phyloP scores from a whole-genome alignment of 2,113 vertebrate species.

The Scortum barcoo region DNA sequence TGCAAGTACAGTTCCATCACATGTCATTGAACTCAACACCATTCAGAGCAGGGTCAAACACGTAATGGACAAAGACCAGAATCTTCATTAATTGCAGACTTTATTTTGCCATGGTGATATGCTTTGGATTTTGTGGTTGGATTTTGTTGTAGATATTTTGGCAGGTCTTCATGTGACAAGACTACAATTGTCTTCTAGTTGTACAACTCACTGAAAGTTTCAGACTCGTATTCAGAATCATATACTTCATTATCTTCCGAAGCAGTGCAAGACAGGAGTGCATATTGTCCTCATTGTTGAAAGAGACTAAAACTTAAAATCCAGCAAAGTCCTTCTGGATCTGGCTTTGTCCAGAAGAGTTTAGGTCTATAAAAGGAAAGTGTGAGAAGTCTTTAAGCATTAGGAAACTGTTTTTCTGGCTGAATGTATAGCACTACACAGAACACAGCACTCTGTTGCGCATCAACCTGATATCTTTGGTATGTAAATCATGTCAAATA shows the following conservation, averaged over 20 bases:
- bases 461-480: constrained; percentile 12
- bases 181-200: constrained; percentile 14
- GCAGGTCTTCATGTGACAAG: constrained; percentile 18
- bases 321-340: background rate
- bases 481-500: constrained; percentile 12
- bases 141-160: constrained; percentile 12
- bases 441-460: background rate
- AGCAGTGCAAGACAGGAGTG: constrained; percentile 6
- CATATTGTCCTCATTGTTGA: background rate
- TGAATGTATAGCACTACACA: constrained; percentile 68
- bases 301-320: constrained; percentile 2
- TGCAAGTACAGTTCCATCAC: constrained; percentile 33
- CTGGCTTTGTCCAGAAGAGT: background rate
- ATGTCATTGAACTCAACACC: constrained; percentile 33
- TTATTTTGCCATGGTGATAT: constrained; percentile 33
- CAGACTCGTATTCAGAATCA: constrained; percentile 5
- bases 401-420: constrained; percentile 18
- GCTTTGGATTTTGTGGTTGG: constrained; percentile 11
- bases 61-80: constrained; percentile 29
- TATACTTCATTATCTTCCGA: constrained; percentile 13
- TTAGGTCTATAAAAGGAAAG: background rate
- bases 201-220: background rate
- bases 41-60: constrained; percentile 46
- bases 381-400: background rate
- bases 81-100: constrained; percentile 7